Evolutionary conservation across 2,113 vertebrate genomes (phyloP).

Genomic region (Stigmatopora nigra): DNA sequence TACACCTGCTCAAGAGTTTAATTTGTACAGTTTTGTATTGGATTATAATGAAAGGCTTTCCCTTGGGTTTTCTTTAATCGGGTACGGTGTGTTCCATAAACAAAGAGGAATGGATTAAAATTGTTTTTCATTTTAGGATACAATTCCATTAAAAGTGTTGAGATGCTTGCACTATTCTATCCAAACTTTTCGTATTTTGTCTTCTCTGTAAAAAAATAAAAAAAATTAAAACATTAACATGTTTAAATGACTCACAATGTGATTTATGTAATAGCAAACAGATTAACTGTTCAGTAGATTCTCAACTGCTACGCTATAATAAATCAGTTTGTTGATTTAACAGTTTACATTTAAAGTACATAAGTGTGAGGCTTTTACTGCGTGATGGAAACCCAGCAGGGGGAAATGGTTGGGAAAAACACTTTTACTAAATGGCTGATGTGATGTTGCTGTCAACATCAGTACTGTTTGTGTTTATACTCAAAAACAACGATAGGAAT

Average conservation of each 20-base stretch:
- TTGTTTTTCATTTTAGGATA: neutral
- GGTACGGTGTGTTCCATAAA: neutral
- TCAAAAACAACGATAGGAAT: constrained; percentile 25
- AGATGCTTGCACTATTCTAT: neutral
- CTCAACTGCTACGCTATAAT: neutral
- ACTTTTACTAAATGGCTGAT: constrained; percentile 21
- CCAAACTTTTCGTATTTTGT: neutral
- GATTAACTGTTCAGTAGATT: neutral
- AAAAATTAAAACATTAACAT: neutral
- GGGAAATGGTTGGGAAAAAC: constrained; percentile 6
- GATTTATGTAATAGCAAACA: neutral
- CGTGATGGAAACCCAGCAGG: constrained; percentile 33
- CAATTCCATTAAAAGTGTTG: neutral
- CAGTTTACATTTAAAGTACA: constrained; percentile 8
- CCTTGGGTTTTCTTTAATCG: neutral
- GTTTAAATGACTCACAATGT: neutral
- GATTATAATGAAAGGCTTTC: neutral
- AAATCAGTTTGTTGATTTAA: neutral
- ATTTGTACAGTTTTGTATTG: neutral
- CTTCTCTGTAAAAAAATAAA: neutral
- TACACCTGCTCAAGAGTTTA: neutral
- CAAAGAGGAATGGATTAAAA: neutral
- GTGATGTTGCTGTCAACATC: constrained; percentile 40
- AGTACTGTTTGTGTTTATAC: constrained; percentile 27
- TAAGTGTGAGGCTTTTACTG: constrained; percentile 15